These are phyloP conservation scores for Nipponacmea schrenckii DNA, from an alignment of 2,888 invertebrate genomes.

Conservation along the genomic window DNA sequence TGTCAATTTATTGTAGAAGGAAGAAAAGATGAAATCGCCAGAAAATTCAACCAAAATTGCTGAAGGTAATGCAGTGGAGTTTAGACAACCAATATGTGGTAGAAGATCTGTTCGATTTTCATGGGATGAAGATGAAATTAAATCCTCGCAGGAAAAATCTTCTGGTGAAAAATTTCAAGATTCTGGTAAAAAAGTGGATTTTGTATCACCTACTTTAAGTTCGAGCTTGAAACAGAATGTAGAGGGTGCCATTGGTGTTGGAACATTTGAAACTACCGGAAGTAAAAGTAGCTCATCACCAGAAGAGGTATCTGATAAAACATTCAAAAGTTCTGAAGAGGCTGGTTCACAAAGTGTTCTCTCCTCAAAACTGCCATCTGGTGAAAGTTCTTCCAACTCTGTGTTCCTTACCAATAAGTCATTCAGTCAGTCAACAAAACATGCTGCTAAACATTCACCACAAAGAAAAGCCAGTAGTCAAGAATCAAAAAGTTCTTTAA, in stretches of 20 bases:
- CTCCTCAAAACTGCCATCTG: neutral
- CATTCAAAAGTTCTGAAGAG: neutral
- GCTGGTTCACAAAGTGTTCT: neutral
- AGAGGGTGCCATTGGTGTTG: constrained; percentile 11
- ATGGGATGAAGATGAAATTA: neutral
- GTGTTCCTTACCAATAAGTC: constrained; percentile 19
- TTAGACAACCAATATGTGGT: neutral
- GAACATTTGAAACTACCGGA: constrained; percentile 18
- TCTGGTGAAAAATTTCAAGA: neutral
- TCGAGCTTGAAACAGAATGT: constrained; percentile 22
- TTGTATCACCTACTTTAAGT: neutral
- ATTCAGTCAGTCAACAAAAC: constrained; percentile 16
- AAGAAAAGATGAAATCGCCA: too few species aligned
- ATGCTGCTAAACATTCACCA: constrained; percentile 23
- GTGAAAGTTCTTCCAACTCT: neutral
- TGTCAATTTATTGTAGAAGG: too few species aligned
- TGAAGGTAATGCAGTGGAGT: neutral
- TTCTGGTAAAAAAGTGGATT: neutral
- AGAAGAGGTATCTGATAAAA: neutral
- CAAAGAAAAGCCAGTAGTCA: constrained; percentile 26
- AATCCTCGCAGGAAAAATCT: neutral
- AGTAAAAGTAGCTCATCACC: constrained; percentile 19
- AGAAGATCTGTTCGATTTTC: neutral
- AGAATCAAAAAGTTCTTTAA: constrained; percentile 20
- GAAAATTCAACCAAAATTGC: too few species aligned